These are phyloP conservation scores for Sarcophaga subvicina DNA, from an alignment of 2,888 invertebrate genomes.

Conservation along the genomic window DNA sequence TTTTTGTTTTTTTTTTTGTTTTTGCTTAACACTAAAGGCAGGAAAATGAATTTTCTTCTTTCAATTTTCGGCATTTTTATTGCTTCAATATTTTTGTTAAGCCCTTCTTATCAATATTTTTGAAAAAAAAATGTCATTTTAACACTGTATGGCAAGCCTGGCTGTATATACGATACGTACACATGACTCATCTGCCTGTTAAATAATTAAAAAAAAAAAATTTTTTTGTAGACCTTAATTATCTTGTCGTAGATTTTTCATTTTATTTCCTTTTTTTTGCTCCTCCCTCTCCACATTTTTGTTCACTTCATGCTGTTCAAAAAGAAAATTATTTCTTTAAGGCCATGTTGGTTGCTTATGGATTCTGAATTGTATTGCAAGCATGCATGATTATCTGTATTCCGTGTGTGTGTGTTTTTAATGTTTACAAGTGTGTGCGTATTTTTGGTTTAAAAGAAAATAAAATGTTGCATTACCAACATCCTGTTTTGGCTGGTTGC, in stretches of 20 bases:
- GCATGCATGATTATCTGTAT: constrained; percentile 55
- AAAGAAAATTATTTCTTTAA: constrained; percentile 53
- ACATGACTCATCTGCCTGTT: constrained; percentile 47
- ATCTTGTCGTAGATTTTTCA: constrained; percentile 68
- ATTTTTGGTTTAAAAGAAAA: not conserved
- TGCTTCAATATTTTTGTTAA: constrained; percentile 11
- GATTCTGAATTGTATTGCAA: constrained; percentile 17
- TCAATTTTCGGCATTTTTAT: constrained; percentile 53
- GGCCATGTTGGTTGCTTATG: constrained; percentile 51
- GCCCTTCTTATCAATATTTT: constrained; percentile 33
- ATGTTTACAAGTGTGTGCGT: constrained; percentile 15
- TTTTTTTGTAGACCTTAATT: constrained; percentile 59
- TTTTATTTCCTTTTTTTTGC: constrained; percentile 57
- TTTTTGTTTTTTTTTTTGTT: not conserved
- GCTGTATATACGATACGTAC: not conserved
- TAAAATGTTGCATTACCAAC: constrained; percentile 64
- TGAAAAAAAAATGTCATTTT: constrained; percentile 52
- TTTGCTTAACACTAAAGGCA: not conserved
- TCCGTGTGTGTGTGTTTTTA: not conserved
- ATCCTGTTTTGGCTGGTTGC: constrained; percentile 55
- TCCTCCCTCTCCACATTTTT: constrained; percentile 22
- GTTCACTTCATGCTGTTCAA: not conserved
- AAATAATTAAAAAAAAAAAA: not conserved
- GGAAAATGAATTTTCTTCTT: not conserved
- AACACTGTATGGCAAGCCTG: constrained; percentile 27